Evolutionary conservation across 2,888 invertebrate species (phyloP).

Genomic region (Acanthosepion lycidas): DNA sequence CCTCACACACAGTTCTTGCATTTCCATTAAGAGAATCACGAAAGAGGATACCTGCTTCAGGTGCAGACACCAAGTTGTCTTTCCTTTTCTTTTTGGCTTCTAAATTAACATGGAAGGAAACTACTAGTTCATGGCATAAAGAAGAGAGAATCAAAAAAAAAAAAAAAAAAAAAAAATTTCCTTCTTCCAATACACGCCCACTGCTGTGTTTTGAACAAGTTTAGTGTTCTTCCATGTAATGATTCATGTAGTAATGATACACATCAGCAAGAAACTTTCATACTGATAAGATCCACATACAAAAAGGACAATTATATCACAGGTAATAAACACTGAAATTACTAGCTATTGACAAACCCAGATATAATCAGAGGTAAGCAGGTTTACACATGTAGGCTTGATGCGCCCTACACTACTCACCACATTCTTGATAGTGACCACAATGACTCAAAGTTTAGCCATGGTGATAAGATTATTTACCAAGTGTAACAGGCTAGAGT

Average conservation of each 20-base stretch:
- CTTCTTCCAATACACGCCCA: too few species aligned
- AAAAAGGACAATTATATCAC: background rate
- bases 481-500: background rate
- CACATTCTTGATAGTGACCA: background rate
- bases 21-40: background rate
- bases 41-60: background rate
- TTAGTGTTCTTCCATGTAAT: too few species aligned
- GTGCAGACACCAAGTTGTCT: background rate
- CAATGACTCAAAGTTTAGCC: background rate
- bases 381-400: background rate
- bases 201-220: too few species aligned
- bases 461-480: background rate
- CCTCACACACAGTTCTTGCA: background rate
- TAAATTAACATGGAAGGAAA: background rate
- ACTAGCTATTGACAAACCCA: background rate
- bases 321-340: background rate
- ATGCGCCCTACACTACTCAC: too few species aligned
- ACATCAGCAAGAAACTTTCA: too few species aligned
- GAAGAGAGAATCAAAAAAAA: too few species aligned
- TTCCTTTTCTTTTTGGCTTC: background rate
- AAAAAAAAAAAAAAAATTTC: too few species aligned
- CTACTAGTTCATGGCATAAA: too few species aligned
- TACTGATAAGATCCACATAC: background rate
- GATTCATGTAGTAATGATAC: too few species aligned
- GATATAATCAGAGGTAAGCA: background rate